Evolutionary conservation across 1,140 invertebrate genomes (phyloP).

Genomic region (Papilio helenus): DNA sequence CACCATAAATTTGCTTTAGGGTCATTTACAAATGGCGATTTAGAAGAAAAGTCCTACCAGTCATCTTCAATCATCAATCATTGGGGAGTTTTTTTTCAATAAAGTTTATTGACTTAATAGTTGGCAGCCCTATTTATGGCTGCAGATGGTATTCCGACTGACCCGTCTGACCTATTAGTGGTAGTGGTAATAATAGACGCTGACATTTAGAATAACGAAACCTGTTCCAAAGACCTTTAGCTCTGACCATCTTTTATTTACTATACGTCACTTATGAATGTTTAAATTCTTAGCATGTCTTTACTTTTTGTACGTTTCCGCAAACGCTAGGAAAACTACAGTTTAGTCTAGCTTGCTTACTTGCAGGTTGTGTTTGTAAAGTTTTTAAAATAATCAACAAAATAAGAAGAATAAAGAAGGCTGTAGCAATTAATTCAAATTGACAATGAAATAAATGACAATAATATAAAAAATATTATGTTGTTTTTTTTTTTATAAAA

Average conservation of each 20-base stretch:
- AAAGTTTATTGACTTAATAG: neutral
- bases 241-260: constrained; percentile 51
- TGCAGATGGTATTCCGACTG: constrained; percentile 51
- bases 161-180: constrained; percentile 58
- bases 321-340: neutral
- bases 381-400: neutral
- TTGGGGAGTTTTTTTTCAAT: neutral
- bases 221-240: constrained; percentile 67
- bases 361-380: constrained; percentile 21
- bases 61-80: no score
- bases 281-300: constrained; percentile 24
- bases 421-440: neutral
- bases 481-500: neutral
- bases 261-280: constrained; percentile 45
- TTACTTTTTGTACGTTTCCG: neutral
- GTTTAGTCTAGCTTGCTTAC: neutral
- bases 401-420: neutral
- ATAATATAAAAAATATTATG: neutral
- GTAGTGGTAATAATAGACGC: constrained; percentile 70
- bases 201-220: constrained; percentile 73
- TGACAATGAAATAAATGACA: neutral
- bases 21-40: no score
- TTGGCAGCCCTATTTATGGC: constrained; percentile 44
- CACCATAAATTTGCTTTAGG: no score
- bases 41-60: no score